Evolutionary conservation across 2,888 invertebrate species (phyloP).

Genomic region (Netelia melanura): DNA sequence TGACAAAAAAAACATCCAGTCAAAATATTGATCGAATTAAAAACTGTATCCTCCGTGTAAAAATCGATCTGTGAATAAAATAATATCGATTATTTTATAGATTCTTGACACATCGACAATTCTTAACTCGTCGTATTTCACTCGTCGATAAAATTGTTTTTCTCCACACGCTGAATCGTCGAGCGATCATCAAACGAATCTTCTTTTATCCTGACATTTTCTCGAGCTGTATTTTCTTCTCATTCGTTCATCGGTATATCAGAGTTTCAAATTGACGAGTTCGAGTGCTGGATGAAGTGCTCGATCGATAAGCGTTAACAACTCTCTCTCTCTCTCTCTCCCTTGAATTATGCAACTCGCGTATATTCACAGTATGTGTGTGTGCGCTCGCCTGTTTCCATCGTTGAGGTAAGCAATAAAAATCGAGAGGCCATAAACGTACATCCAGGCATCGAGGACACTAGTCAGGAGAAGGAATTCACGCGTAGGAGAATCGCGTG

Average conservation of each 20-base stretch:
- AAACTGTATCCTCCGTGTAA: too few species aligned
- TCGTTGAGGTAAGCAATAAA: conserved; percentile 30
- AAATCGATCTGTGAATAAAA: too few species aligned
- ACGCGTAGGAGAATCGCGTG: conserved; percentile 7
- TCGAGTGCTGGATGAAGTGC: not conserved
- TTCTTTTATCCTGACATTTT: not conserved
- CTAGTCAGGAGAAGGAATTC: conserved; percentile 4
- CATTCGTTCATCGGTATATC: not conserved
- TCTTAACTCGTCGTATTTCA: too few species aligned
- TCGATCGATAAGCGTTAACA: conserved; percentile 47
- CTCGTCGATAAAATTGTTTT: not conserved
- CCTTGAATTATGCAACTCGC: not conserved
- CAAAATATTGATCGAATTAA: too few species aligned
- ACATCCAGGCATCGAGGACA: conserved; percentile 34
- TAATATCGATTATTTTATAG: too few species aligned
- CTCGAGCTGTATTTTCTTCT: not conserved
- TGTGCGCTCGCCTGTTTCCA: conserved; percentile 18
- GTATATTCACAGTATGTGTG: conserved; percentile 31
- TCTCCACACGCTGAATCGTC: not conserved
- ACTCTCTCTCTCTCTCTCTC: not conserved
- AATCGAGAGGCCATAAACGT: conserved; percentile 46
- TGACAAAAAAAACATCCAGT: too few species aligned
- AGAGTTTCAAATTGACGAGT: conserved; percentile 1
- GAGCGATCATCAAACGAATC: not conserved
- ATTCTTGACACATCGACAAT: too few species aligned